Evolutionary conservation across 2,888 invertebrate genomes (phyloP).

Genomic region (Yponomeuta evonymella): DNA sequence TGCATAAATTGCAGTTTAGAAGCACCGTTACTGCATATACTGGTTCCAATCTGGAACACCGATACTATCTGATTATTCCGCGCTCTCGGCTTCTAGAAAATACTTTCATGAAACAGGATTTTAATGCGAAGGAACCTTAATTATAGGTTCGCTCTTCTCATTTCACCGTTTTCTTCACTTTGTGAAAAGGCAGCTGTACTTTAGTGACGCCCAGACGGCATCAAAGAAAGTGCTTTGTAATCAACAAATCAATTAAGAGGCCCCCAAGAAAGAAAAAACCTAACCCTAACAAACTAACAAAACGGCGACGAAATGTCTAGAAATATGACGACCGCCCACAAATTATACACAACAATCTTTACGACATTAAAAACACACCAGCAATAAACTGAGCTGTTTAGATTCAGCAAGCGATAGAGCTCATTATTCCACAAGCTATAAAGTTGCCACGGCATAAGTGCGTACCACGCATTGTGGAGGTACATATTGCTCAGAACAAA

Average conservation of each 20-base stretch:
- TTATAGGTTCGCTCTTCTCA: conserved; percentile 1
- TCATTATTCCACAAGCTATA: background rate
- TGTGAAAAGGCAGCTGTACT: conserved; percentile 1
- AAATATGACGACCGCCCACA: background rate
- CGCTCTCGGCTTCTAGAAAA: conserved; percentile 14
- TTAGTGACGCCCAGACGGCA: background rate
- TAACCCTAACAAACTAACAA: too few species aligned
- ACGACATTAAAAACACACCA: too few species aligned
- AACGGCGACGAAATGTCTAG: background rate
- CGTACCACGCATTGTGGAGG: background rate
- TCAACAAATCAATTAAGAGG: background rate
- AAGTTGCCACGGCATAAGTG: background rate
- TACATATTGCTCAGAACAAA: background rate
- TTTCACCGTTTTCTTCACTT: background rate
- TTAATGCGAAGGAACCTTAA: conserved; percentile 8
- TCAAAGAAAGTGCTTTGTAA: background rate
- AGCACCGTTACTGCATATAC: conserved; percentile 15
- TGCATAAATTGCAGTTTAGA: conserved; percentile 16
- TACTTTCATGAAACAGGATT: conserved; percentile 15
- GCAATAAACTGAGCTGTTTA: background rate
- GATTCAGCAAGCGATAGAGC: conserved; percentile 1
- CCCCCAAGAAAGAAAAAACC: too few species aligned
- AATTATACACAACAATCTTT: too few species aligned
- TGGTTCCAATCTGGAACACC: conserved; percentile 16
- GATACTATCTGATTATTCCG: conserved; percentile 17